Evolutionary conservation across 2,888 invertebrate species (phyloP), one percentile per base, ranked within the genome.

Genomic region (Adineta ricciae): DNA sequence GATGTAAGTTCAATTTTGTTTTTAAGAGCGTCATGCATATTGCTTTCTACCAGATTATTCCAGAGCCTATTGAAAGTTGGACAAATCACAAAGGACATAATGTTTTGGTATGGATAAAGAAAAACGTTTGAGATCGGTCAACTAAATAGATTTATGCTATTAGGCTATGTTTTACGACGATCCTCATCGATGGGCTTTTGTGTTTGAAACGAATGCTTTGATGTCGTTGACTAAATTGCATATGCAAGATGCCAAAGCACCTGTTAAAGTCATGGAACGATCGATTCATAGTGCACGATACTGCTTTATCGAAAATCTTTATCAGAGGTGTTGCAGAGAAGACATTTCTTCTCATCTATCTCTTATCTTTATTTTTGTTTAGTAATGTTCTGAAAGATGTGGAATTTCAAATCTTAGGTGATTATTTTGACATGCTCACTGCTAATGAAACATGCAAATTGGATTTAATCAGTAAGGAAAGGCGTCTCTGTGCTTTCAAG

Each of bases 161-260:
- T 88, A 93, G 91, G 95, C 95, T 86, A 90, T 96, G 86, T 94
- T 96, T 94, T 96, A 96, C 91, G 93, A 93, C 88, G 94, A 96
- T 89, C 94, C 95, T 9, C 89, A 92, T 1, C 93, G 94, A 88
- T 96, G 95, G 94, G 93, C 94, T 72, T 93, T 94, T 91, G 93
- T 95, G 64, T 96, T 96, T 90, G 96, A 96, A 91, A 94, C 94
- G 0, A 96, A 96, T 89, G 96, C 96, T 0, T 95, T 95, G 87
- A 91, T 96, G 86, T 96, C 96, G 0, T 94, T 96, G 94, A 90
- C 96, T 84, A 93, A 95, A 88, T 93, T 94, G 88, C 96, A 96
- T 89, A 87, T 88, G 89, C 86, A 84, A 83, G 86, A 87, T 1
- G 86, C 87, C 86, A 87, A 87, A 36, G 85, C 87, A 8, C 93